These are phyloP conservation scores for Mesoclemmys tuberculata DNA, from an alignment of 2,113 vertebrate genomes.

Conservation along the genomic window DNA sequence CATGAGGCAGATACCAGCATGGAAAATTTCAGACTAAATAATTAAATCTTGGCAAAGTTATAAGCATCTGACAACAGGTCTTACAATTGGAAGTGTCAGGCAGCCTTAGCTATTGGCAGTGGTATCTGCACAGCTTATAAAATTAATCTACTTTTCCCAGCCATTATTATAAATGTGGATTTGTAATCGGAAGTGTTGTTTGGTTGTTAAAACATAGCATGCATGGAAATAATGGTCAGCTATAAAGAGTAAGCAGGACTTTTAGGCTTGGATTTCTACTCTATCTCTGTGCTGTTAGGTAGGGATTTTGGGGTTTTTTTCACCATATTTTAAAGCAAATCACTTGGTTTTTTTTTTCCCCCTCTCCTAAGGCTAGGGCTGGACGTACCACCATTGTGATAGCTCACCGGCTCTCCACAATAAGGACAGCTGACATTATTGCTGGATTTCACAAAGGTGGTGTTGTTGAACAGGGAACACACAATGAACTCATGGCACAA, in stretches of 20 bases:
- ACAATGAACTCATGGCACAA: conserved; percentile 80
- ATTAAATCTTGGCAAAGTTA: background rate
- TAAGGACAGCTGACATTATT: conserved; percentile 81
- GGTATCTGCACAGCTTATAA: background rate
- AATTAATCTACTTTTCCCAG: background rate
- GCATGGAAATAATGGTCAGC: background rate
- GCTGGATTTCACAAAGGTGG: conserved; percentile 77
- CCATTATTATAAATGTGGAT: background rate
- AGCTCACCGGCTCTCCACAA: conserved; percentile 82
- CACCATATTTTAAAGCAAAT: background rate
- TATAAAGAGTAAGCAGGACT: background rate
- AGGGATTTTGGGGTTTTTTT: background rate
- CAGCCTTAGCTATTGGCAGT: background rate
- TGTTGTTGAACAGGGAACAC: conserved; percentile 79
- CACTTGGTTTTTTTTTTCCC: background rate
- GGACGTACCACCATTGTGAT: conserved; percentile 85
- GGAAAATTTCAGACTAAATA: too few species aligned
- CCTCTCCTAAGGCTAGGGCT: conserved; percentile 72
- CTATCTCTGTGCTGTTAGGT: too few species aligned
- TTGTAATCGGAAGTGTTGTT: background rate
- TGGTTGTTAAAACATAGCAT: background rate
- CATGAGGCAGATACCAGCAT: too few species aligned
- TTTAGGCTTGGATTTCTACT: background rate
- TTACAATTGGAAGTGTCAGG: background rate
- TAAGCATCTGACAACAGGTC: background rate